Base-by-base conservation (phyloP, 2,113 vertebrate species). In the Sciurus niger region DNA sequence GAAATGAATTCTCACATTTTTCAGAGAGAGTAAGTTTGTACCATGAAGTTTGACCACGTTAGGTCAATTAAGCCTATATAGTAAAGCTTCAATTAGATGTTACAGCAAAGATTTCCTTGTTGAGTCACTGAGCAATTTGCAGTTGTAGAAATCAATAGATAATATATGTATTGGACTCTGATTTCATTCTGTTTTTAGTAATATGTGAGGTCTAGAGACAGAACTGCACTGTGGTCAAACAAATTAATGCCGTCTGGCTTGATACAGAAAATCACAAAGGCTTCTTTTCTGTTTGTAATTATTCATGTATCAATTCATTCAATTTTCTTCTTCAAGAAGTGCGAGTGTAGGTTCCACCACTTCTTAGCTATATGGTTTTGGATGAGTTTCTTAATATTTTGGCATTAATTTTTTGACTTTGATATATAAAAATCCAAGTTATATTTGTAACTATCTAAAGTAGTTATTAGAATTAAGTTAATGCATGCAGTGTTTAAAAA, bases 1-100 rank as follows among this genome's bases (percentile, higher is more conserved):
- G 83, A 97, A 98, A 96, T 95, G 92, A 55, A 96, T 96, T 97
- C 72, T 94, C 48, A 37, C 84, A 28, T 76, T 93, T 96, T 97
- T 93, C 60, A 95, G 78, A 90, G 65, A 77, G 67, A 97, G 92
- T 97, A 37, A 32, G 82, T 79, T 94, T 87, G 96, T 67, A 88
- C 92, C 53, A 70, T 97, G 90, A 96, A 95, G 76, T 84, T 77
- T 92, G 84, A 80, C 91, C 89, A 97, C 93, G 46, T 93, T 70
- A 88, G 77, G 80, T 46, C 91, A 95, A 93, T 84, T 89, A 95
- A 95, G 89, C 14, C 40, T 93, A 80, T 53, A 73, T 32, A 73
- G n/a, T 76, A 89, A 92, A 95, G 58, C 20, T 63, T 96, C 60
- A 80, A 77, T 82, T 96, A 86, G 60, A 77, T 58, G 16, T n/a